Conservation (phyloP, 2,797 vertebrate species). For the Nasua narica region DNA sequence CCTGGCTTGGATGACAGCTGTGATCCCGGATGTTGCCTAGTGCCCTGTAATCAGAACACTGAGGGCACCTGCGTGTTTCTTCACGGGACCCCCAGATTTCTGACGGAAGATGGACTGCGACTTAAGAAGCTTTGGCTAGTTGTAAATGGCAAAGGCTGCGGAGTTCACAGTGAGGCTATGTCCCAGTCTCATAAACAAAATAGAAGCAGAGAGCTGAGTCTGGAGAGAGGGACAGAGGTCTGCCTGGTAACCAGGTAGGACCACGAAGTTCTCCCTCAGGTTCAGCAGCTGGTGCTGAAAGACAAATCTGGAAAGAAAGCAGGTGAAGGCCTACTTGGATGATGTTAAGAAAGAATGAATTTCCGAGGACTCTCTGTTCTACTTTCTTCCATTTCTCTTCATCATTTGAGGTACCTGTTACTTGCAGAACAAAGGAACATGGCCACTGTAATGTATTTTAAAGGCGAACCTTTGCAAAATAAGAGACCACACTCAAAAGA, state of each 20-base stretch:
- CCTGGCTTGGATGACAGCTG: background rate
- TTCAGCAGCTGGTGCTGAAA: background rate
- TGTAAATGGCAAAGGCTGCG: background rate
- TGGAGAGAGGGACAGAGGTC: accelerated
- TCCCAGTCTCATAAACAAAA: background rate
- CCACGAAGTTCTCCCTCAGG: accelerated
- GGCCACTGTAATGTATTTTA: background rate
- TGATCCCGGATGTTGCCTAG: background rate
- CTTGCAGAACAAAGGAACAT: background rate
- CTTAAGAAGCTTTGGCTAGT: background rate
- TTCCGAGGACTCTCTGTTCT: background rate
- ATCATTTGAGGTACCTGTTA: background rate
- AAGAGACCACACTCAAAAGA: background rate
- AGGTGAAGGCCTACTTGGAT: too few species aligned
- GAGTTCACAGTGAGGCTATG: background rate
- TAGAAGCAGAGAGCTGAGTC: background rate
- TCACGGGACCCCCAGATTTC: background rate
- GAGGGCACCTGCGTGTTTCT: background rate
- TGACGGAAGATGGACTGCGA: background rate
- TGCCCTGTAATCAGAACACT: background rate
- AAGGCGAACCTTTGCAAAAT: background rate
- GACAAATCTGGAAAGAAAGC: background rate
- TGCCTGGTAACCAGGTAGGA: background rate
- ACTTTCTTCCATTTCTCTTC: background rate
- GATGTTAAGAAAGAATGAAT: background rate